These are phyloP conservation scores for cat (Felis catus) DNA, from an alignment of 2,113 vertebrate species.

Conservation along the genomic window F.catus_Fca126_mat1.0 CM031423.1:65059501-65060000, in stretches of 20 bases:
- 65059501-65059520: background rate
- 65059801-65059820: too few relatives aligned
- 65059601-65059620: background rate
- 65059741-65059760: background rate
- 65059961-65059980: background rate
- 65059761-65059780: background rate
- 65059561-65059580: background rate
- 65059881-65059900: background rate
- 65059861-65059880: background rate
- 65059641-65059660: background rate
- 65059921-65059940: background rate
- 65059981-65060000: background rate
- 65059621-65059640: background rate
- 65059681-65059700: background rate
- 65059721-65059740: background rate
- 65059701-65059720: background rate
- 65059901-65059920: background rate
- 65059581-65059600: background rate
- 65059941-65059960: fast-evolving
- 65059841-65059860: background rate
- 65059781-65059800: background rate
- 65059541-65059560: background rate
- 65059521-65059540: background rate
- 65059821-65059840: fast-evolving
- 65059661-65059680: background rate